Percentiles rank a stretch among this genome's conserved stretches.
phyloP scores from a whole-genome alignment of 2,113 vertebrate genomes.

The Pteronura brasiliensis region DNA sequence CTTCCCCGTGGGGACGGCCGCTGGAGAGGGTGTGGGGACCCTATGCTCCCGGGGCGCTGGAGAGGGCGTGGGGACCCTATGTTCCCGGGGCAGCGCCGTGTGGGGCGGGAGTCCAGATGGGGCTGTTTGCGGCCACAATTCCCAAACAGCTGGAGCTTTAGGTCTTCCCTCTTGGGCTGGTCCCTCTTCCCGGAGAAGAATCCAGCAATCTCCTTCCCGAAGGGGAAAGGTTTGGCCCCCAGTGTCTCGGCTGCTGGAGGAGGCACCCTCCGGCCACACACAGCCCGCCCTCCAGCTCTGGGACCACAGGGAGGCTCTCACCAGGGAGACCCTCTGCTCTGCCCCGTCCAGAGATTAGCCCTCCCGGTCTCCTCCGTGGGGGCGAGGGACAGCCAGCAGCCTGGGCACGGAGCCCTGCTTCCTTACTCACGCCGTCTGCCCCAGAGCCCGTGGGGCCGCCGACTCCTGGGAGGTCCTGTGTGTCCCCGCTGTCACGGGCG shows the following conservation, averaged over 20 bases:
- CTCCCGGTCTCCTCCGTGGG: neutral
- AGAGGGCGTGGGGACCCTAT: too few relatives aligned
- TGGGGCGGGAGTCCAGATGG: rapidly evolving
- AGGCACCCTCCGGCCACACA: rapidly evolving
- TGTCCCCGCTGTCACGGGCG: too few relatives aligned
- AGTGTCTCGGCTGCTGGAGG: too few relatives aligned
- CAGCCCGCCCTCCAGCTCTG: too few relatives aligned
- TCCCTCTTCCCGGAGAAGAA: neutral
- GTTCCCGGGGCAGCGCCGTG: neutral
- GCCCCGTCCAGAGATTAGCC: neutral
- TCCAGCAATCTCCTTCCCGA: neutral
- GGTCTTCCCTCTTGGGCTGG: neutral
- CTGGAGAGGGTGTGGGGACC: rapidly evolving
- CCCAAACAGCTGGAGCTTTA: neutral
- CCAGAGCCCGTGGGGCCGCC: neutral
- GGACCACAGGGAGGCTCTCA: too few relatives aligned
- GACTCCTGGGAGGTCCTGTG: neutral
- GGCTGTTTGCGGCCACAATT: neutral
- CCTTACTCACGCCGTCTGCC: neutral
- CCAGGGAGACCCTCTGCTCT: neutral
- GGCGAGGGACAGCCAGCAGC: too few relatives aligned
- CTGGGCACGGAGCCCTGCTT: too few relatives aligned
- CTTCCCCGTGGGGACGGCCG: neutral
- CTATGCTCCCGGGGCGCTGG: neutral
- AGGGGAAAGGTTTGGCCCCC: neutral